phyloP scores from a whole-genome alignment of 1,140 invertebrate species.

The Drosophila eugracilis region DNA sequence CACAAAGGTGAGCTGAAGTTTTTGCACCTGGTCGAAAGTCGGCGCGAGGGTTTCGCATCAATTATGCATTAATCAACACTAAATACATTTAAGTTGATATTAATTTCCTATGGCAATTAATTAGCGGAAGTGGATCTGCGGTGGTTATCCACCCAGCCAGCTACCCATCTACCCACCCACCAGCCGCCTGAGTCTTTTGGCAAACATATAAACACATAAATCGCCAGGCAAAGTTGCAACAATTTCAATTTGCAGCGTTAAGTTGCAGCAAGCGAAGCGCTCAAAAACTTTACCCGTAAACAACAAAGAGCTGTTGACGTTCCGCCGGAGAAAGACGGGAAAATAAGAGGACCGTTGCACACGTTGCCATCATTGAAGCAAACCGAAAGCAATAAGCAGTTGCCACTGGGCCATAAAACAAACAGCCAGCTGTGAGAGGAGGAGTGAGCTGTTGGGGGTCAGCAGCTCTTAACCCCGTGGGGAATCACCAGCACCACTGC shows the following conservation, averaged over 20 bases:
- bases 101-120: slow-evolving; percentile 58
- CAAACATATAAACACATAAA: slow-evolving; percentile 22
- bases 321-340: slow-evolving; percentile 8
- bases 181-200: background rate
- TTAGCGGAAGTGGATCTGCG: slow-evolving; percentile 46
- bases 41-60: slow-evolving; percentile 30
- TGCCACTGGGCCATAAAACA: slow-evolving; percentile 58
- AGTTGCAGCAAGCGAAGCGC: slow-evolving; percentile 46
- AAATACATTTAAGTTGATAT: slow-evolving; percentile 66
- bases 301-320: slow-evolving; percentile 37
- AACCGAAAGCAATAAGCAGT: slow-evolving; percentile 67
- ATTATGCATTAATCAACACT: slow-evolving; percentile 65
- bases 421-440: slow-evolving; percentile 46
- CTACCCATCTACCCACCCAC: too few species aligned
- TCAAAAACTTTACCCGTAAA: slow-evolving; percentile 50
- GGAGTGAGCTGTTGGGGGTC: too few species aligned
- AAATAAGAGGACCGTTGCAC: background rate
- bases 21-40: slow-evolving; percentile 39
- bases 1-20: slow-evolving; percentile 39
- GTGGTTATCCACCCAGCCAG: too few species aligned
- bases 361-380: slow-evolving; percentile 57
- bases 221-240: slow-evolving; percentile 39
- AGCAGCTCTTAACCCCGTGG: slow-evolving; percentile 2
- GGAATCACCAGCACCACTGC: background rate
- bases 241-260: slow-evolving; percentile 60